These are phyloP conservation scores for Calameuta idolon DNA, from an alignment of 2,888 invertebrate species.

Conservation along the genomic window DNA sequence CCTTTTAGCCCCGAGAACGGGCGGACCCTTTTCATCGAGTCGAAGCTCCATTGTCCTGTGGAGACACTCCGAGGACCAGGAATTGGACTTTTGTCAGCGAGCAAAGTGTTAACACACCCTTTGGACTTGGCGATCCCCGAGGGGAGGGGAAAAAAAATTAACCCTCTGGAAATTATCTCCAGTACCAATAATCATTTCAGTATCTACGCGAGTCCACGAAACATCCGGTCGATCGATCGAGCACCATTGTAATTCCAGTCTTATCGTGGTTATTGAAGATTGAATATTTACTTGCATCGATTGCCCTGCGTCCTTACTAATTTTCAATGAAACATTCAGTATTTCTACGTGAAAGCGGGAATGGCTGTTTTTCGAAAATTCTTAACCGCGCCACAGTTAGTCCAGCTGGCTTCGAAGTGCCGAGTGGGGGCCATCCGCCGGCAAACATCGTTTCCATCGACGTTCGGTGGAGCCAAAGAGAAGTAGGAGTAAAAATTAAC, in stretches of 20 bases:
- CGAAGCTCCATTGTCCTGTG: constrained; percentile 32
- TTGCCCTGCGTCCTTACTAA: too few species aligned
- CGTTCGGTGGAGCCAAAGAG: constrained; percentile 20
- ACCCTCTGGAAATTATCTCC: constrained; percentile 59
- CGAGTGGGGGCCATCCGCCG: constrained; percentile 21
- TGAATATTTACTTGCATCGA: too few species aligned
- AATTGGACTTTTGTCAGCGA: constrained; percentile 59
- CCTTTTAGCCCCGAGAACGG: constrained; percentile 31
- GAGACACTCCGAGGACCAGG: constrained; percentile 34
- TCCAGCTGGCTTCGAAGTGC: too few species aligned
- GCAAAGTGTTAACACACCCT: constrained; percentile 58
- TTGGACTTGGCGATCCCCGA: constrained; percentile 33
- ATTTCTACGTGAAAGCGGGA: too few species aligned
- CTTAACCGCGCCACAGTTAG: too few species aligned
- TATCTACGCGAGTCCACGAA: neutral
- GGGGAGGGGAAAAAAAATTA: constrained; percentile 46
- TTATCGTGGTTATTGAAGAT: too few species aligned
- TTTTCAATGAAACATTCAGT: too few species aligned
- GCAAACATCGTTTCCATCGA: neutral
- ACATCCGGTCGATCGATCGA: neutral
- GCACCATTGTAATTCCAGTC: too few species aligned
- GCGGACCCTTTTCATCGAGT: constrained; percentile 37
- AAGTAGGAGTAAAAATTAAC: constrained; percentile 12
- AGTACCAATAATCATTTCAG: neutral
- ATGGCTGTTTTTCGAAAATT: too few species aligned